phyloP scores from a whole-genome alignment of 2,113 vertebrate genomes.

The Sceloporus undulatus region DNA sequence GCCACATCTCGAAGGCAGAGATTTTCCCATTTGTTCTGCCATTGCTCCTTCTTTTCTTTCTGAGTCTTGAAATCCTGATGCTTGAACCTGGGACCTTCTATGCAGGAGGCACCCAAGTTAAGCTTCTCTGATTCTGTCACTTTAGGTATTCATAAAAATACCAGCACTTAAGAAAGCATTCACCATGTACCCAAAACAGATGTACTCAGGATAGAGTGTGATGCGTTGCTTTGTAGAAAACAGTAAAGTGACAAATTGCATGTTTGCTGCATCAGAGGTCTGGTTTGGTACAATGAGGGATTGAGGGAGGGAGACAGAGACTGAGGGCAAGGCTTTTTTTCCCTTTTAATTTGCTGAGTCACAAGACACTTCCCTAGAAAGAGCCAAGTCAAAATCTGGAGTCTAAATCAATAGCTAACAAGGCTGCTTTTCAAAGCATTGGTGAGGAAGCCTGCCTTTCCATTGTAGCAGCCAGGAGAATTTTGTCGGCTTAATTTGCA shows the following conservation, averaged over 20 bases:
- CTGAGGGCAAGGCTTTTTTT: not conserved
- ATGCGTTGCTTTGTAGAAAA: not conserved
- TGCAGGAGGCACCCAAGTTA: not conserved
- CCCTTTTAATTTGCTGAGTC: not conserved
- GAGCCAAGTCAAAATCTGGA: not conserved
- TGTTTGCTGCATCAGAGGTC: not conserved
- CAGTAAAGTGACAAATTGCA: not conserved
- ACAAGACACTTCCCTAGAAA: not conserved
- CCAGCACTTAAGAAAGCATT: not conserved
- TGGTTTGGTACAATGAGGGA: slow-evolving; percentile 9
- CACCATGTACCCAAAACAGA: not conserved
- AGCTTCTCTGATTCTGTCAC: not conserved
- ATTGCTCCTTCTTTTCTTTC: not conserved
- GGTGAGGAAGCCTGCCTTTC: fast-evolving
- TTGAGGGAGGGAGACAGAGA: not conserved
- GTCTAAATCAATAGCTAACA: fast-evolving
- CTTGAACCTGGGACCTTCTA: not conserved
- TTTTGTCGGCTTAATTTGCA: slow-evolving; percentile 46
- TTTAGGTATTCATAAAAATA: not conserved
- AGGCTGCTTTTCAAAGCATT: not conserved
- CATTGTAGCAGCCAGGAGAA: fast-evolving
- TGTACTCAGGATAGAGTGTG: not conserved
- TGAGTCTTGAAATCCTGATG: not conserved
- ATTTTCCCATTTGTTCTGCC: not conserved
- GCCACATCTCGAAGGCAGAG: not conserved